Evolutionary conservation across 2,888 invertebrate genomes (phyloP), one percentile per base, ranked within the genome.

Genomic region (Eustalomyia histrio): DNA sequence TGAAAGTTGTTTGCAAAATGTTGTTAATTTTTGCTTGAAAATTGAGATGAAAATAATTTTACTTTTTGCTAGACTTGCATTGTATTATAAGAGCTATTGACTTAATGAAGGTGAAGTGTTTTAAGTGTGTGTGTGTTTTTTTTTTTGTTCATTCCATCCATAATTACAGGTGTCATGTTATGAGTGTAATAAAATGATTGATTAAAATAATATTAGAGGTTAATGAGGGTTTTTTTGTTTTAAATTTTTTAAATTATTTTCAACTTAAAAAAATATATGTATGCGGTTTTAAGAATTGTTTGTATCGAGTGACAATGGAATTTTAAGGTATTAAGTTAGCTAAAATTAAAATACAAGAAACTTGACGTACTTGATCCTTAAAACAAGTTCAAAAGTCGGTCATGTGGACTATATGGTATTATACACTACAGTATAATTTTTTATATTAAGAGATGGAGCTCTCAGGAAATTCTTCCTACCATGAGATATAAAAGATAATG

Each of bases 161-260:
- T 47, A n/a, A 2, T 47, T 43, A 43, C 12, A 24, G n/a, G 43
- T n/a, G 43, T n/a, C 14, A 14, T 12, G 43, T 12, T 47, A 47
- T 47, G 43, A 14, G 43, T 47, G 43, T 47, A 47, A 47, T 43
- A 14, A 47, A 47, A 47, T 47, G n/a, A 47, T 47, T n/a, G n/a
- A 47, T 47, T 47, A 2, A 39, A 47, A 47, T 47, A 47, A 47
- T 47, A n/a, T 14, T n/a, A n/a, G n/a, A 47, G 43, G 43, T 47
- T 47, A n/a, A n/a, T 29, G 7, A 6, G 29, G 1, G 29, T 47
- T 47, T n/a, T n/a, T 47, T 47, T 47, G 6, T 14, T 39, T 39
- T 2, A 39, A 39, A 39, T 39, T 12, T 10, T n/a, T 39, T 39
- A 3, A 39, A 39, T 12, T 39, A 39, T 39, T 39, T 39, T 39